phyloP scores from a whole-genome alignment of 2,888 invertebrate genomes.

The Pinctada fucata region DNA sequence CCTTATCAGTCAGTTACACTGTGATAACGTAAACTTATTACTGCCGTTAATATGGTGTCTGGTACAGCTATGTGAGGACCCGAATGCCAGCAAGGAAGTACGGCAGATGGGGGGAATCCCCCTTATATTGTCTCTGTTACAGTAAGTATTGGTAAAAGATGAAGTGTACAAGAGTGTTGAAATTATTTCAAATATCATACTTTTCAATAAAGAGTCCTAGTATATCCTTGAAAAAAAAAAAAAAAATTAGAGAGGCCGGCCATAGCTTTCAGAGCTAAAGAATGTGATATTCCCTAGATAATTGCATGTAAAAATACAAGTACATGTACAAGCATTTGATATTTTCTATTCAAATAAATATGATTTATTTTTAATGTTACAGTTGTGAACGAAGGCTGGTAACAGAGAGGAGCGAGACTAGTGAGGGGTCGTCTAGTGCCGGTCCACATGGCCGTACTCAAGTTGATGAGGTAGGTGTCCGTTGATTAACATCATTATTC shows the following conservation, averaged over 20 bases:
- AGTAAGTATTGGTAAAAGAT: slow-evolving; percentile 56
- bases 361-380: background rate
- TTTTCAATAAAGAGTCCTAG: background rate
- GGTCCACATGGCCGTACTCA: slow-evolving; percentile 59
- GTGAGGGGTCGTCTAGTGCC: slow-evolving; percentile 61
- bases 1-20: slow-evolving; percentile 75
- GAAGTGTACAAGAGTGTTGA: background rate
- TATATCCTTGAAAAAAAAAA: background rate
- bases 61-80: slow-evolving; percentile 76
- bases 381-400: slow-evolving; percentile 68
- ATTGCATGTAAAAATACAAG: background rate
- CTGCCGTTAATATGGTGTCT: slow-evolving; percentile 78
- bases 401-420: slow-evolving; percentile 63
- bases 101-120: slow-evolving; percentile 77
- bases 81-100: slow-evolving; percentile 76
- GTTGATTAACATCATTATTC: background rate
- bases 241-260: too few species aligned
- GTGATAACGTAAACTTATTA: slow-evolving; percentile 76
- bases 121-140: slow-evolving; percentile 74
- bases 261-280: too few species aligned
- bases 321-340: background rate
- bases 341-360: background rate
- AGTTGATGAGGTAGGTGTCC: slow-evolving; percentile 54
- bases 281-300: too few species aligned
- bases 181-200: background rate